phyloP scores from a whole-genome alignment of 23 tunicate species.

The Aplidium turbinatum region DNA sequence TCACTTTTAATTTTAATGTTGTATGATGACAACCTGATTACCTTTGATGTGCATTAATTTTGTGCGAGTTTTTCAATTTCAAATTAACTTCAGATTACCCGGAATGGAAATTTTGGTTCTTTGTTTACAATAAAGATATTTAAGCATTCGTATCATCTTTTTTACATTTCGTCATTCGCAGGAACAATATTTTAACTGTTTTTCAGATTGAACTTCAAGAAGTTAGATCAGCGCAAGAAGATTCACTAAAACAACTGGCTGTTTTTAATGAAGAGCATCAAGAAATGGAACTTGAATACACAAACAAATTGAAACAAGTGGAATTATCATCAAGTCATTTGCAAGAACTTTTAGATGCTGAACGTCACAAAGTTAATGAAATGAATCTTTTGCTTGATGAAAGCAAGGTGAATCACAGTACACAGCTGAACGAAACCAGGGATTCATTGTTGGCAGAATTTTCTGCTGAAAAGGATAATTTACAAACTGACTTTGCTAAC shows the following conservation, averaged over 20 bases:
- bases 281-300: constrained; percentile 3
- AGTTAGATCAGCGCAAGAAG: not conserved
- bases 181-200: not conserved
- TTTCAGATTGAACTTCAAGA: constrained; percentile 21
- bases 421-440: not conserved
- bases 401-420: constrained; percentile 12
- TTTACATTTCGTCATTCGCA: not conserved
- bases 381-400: constrained; percentile 18
- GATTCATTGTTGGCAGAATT: not conserved
- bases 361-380: constrained; percentile 22
- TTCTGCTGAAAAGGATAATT: not conserved
- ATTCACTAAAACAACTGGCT: not conserved
- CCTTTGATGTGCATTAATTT: too few relatives aligned
- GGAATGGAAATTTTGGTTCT: too few relatives aligned
- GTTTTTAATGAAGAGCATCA: constrained; percentile 2
- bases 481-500: constrained; percentile 1
- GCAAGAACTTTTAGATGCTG: constrained; percentile 22
- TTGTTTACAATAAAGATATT: too few relatives aligned
- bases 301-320: not conserved
- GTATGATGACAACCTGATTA: too few relatives aligned
- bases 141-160: not conserved
- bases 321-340: constrained; percentile 3
- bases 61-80: too few relatives aligned
- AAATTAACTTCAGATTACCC: too few relatives aligned
- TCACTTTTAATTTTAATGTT: too few relatives aligned